phyloP scores from a whole-genome alignment of 2,113 vertebrate genomes.

The Verasper variegatus region DNA sequence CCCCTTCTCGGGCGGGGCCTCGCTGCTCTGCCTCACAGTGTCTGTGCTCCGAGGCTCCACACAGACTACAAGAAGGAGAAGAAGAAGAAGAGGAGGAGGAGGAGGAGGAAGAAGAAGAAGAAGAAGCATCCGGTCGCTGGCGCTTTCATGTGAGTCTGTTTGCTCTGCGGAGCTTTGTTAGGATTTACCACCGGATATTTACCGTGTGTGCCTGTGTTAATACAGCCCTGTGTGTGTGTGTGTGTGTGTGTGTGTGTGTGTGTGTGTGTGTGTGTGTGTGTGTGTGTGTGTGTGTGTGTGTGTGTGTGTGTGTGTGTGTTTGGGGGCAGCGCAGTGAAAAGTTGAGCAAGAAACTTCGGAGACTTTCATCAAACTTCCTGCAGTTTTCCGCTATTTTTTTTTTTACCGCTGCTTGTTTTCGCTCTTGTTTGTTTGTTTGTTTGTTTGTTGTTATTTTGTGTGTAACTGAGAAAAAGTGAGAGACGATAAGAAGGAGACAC shows the following conservation, averaged over 20 bases:
- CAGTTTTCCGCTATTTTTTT: neutral
- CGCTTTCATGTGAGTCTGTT: conserved; percentile 44
- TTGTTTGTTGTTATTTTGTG: neutral
- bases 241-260: neutral
- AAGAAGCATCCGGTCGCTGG: neutral
- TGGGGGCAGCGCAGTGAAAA: neutral
- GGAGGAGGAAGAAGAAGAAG: conserved; percentile 18
- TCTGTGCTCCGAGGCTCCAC: conserved; percentile 18
- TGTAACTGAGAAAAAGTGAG: neutral
- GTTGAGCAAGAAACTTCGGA: neutral
- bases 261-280: neutral
- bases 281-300: neutral
- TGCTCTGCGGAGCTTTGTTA: neutral
- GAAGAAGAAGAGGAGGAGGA: conserved; percentile 17
- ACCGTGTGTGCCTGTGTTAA: neutral
- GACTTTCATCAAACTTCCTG: conserved; percentile 30
- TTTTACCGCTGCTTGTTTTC: neutral
- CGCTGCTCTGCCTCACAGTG: conserved; percentile 25
- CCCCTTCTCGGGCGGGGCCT: conserved; percentile 34
- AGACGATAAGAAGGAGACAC: neutral
- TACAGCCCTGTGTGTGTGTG: too few relatives aligned
- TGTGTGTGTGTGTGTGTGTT: neutral
- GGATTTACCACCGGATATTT: neutral
- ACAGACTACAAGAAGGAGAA: conserved; percentile 16
- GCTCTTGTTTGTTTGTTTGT: neutral